Evolutionary conservation across 1,140 invertebrate species (phyloP), one percentile per base, ranked within the genome.

Genomic region (Drosophila subpulchrella): DNA sequence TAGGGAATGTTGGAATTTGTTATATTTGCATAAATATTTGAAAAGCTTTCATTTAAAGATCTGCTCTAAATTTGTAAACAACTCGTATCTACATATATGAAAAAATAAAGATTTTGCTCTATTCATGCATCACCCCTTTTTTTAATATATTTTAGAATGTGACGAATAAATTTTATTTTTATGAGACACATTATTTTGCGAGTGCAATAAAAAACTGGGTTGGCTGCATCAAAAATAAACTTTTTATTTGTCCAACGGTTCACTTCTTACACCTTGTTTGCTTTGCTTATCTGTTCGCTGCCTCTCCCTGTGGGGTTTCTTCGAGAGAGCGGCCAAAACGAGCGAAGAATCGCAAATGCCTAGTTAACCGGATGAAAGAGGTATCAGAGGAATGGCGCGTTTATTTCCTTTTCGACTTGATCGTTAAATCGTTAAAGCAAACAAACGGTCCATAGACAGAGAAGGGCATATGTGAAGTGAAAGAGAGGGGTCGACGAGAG

Each of bases 351-450:
- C 10, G 7, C 8, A 17, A 10, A 41, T 57, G 17, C 30, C 32
- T 11, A 15, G 7, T 27, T 44, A 24, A 27, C 39, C 61, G 50
- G 54, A 48, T 30, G 10, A 39, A 48, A 13, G 36, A 74, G 48
- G 61, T 78, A 63, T 74, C 8, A 8, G 41, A 48, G 38, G 55
- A 44, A 47, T 56, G 59, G 55, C 34, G 47, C 65, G 15, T 51
- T 76, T 73, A 65, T 56, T 58, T 65, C 55, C 55, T 62, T 81
- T 81, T 66, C 56, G 27, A 50, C 66, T 77, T 68, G 51, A 74
- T 68, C 66, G 79, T 61, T 77, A 74, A 75, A 77, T 81, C 50
- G 56, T 34, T 60, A 68, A 61, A 57, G 60, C 58, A 74, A 71
- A 60, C 39, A 55, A 39, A 51, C 46, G 39, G 59, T 20, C 32